These are phyloP conservation scores for Palythoa heliodiscus DNA, from an alignment of 92 coral and sea anemone genomes.

Conservation along the genomic window DNA sequence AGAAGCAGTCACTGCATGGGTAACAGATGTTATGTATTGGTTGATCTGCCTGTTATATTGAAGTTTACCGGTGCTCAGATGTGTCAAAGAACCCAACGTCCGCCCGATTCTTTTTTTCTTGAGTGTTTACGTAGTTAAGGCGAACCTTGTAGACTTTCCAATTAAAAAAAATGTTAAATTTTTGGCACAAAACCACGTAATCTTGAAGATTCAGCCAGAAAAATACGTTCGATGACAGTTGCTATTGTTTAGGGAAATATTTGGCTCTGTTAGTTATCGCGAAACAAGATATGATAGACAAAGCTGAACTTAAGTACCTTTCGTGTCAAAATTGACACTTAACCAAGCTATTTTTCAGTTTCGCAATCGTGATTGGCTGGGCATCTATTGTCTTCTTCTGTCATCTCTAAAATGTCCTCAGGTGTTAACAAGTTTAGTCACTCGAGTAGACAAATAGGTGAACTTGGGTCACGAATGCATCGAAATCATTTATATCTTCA, in stretches of 20 bases:
- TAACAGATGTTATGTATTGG: background rate
- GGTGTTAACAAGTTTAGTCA: constrained; percentile 9
- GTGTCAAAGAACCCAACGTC: no score
- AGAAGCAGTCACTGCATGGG: background rate
- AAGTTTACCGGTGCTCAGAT: background rate
- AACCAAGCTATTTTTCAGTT: background rate
- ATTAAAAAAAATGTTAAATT: background rate
- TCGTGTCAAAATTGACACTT: constrained; percentile 34
- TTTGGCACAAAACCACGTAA: constrained; percentile 5
- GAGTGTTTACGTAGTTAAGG: background rate
- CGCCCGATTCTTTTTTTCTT: background rate
- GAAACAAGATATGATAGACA: constrained; percentile 7
- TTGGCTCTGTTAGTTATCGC: background rate
- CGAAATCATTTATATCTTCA: constrained; percentile 4
- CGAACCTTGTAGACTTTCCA: background rate
- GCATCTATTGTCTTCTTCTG: background rate
- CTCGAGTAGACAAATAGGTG: background rate
- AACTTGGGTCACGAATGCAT: constrained; percentile 13
- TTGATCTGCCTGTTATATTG: background rate
- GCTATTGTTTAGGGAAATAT: background rate
- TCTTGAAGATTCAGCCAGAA: background rate
- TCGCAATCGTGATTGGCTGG: background rate
- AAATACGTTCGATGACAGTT: background rate
- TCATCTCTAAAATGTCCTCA: background rate
- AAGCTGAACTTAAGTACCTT: background rate